phyloP scores from a whole-genome alignment of 2,113 vertebrate genomes.

The Lepisosteus osseus region DNA sequence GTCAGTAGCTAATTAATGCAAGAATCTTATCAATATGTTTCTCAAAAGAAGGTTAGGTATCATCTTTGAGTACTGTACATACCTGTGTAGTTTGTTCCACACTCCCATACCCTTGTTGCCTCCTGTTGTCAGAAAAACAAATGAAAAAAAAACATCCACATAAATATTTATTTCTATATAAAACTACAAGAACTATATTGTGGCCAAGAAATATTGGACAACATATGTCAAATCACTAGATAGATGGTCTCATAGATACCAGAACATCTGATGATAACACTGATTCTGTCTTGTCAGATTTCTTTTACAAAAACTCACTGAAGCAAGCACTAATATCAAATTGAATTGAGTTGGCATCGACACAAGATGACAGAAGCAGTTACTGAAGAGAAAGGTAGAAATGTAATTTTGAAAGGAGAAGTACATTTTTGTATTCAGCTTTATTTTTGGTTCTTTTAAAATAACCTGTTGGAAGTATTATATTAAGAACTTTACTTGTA shows the following conservation, averaged over 20 bases:
- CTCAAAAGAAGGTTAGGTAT: too few species aligned
- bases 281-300: not conserved
- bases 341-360: not conserved
- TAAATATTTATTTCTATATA: too few species aligned
- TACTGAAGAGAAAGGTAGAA: too few species aligned
- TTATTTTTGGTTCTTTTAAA: too few species aligned
- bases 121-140: not conserved
- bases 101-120: not conserved
- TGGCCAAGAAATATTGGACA: not conserved
- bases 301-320: not conserved
- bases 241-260: not conserved
- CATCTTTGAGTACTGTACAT: too few species aligned
- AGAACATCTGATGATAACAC: conserved; percentile 3
- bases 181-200: not conserved
- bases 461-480: too few species aligned
- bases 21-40: too few species aligned
- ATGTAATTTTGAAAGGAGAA: too few species aligned
- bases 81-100: too few species aligned
- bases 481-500: too few species aligned
- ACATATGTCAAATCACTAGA: not conserved
- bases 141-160: not conserved
- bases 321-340: not conserved
- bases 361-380: not conserved
- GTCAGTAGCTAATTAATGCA: too few species aligned
- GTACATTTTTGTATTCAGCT: too few species aligned